Percentiles rank a stretch among this genome's conserved stretches.
Evolutionary conservation across 2,797 vertebrate species (phyloP).

Genomic region (Fistularia tabacaria): DNA sequence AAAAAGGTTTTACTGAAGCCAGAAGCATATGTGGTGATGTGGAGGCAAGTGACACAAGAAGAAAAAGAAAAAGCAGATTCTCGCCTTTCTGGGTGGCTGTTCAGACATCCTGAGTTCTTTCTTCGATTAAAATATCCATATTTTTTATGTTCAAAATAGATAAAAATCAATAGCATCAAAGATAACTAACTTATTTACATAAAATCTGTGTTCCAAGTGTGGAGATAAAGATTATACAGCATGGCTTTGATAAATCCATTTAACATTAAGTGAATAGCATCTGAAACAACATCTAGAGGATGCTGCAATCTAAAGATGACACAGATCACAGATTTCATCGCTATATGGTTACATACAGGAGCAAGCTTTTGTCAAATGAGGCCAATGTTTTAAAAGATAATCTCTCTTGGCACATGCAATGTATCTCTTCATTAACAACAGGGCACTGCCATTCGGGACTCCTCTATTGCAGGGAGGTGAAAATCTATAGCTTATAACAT

Average conservation of each 20-base stretch:
- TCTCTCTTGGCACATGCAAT: slow-evolving; percentile 50
- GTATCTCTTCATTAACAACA: slow-evolving; percentile 59
- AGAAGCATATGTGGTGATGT: slow-evolving; percentile 61
- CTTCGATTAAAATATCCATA: slow-evolving; percentile 19
- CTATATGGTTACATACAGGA: slow-evolving; percentile 23
- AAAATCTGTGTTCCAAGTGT: slow-evolving; percentile 11
- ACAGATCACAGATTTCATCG: slow-evolving; percentile 47
- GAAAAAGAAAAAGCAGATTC: slow-evolving; percentile 13
- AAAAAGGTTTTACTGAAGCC: slow-evolving; percentile 62
- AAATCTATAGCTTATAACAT: slow-evolving; percentile 36
- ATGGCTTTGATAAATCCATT: slow-evolving; percentile 32
- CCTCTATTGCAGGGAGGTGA: slow-evolving; percentile 38
- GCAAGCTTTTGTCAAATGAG: slow-evolving; percentile 35
- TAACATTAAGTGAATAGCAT: slow-evolving; percentile 25
- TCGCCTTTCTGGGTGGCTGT: slow-evolving; percentile 36
- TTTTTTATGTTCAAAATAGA: not conserved
- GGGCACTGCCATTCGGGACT: slow-evolving; percentile 27
- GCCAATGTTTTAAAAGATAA: slow-evolving; percentile 54
- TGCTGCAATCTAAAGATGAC: slow-evolving; percentile 33
- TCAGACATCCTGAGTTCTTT: slow-evolving; percentile 44
- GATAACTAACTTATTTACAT: no score
- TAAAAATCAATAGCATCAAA: slow-evolving; percentile 7
- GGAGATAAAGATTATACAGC: slow-evolving; percentile 23
- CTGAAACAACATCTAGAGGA: slow-evolving; percentile 28
- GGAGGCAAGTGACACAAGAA: slow-evolving; percentile 28